phyloP scores from a whole-genome alignment of 1,140 invertebrate species.

The Zeugodacus cucurbitae region DNA sequence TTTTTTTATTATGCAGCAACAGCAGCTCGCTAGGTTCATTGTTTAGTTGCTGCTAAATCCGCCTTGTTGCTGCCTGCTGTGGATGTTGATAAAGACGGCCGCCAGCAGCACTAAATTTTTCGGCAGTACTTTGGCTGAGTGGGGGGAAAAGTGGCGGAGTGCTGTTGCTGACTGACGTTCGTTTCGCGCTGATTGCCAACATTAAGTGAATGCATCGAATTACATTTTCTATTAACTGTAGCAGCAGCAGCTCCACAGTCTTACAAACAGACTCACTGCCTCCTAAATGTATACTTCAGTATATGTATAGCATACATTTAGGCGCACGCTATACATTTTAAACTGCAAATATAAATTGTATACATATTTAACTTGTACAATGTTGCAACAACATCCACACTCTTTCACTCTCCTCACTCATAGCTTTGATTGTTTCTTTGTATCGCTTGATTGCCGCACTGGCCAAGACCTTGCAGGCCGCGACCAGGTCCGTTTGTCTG shows the following conservation, averaged over 20 bases:
- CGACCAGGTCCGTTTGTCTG: background rate
- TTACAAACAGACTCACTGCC: no score
- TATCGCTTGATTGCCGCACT: background rate
- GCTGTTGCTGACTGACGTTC: background rate
- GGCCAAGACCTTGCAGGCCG: background rate
- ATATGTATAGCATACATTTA: background rate
- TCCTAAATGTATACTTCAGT: no score
- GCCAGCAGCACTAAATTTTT: background rate
- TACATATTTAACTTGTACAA: background rate
- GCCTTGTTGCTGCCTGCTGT: background rate
- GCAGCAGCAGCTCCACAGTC: background rate
- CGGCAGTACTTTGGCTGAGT: background rate
- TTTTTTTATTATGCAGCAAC: background rate
- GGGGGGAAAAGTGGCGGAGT: background rate
- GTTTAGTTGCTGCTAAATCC: background rate
- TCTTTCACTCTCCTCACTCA: no score
- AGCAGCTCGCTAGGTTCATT: background rate
- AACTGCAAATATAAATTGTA: background rate
- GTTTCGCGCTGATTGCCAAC: background rate
- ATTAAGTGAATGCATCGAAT: slow-evolving; percentile 40
- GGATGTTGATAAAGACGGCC: background rate
- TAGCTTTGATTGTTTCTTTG: slow-evolving; percentile 32
- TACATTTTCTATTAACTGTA: slow-evolving; percentile 40
- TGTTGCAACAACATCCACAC: background rate
- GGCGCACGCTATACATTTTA: background rate